phyloP scores from a whole-genome alignment of 92 coral and sea anemone species.

The Chrysogorgia sp. region DNA sequence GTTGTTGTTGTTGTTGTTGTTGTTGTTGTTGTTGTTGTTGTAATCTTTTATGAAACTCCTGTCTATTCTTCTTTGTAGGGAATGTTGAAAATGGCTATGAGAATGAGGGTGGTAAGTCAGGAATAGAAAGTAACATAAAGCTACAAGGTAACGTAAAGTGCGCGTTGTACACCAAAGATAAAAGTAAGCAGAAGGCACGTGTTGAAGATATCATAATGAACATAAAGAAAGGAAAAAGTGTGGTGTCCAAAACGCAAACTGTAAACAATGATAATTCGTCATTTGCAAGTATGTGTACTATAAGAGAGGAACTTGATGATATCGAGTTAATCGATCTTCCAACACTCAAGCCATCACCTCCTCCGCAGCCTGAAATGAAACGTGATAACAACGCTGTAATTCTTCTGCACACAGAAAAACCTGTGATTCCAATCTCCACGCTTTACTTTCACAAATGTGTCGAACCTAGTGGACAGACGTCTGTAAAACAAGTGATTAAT shows the following conservation, averaged over 20 bases:
- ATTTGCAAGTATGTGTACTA: slow-evolving; percentile 41
- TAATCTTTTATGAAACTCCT: background rate
- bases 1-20: too few species aligned
- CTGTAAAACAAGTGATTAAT: slow-evolving; percentile 27
- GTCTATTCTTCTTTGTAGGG: background rate
- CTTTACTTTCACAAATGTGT: background rate
- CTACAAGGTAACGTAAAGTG: background rate
- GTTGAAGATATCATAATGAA: slow-evolving; percentile 40
- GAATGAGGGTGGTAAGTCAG: background rate
- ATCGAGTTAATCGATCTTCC: slow-evolving; percentile 2
- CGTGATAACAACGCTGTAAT: background rate
- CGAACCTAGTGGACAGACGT: background rate
- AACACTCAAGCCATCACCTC: background rate
- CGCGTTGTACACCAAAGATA: slow-evolving; percentile 13
- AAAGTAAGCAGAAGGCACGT: slow-evolving; percentile 17
- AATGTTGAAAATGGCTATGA: background rate
- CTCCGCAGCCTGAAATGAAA: background rate
- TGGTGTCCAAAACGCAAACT: background rate
- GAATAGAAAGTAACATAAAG: background rate
- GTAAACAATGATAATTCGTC: slow-evolving; percentile 6
- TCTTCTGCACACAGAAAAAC: background rate
- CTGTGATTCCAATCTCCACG: background rate
- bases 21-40: background rate
- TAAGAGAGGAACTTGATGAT: slow-evolving; percentile 33
- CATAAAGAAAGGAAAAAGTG: slow-evolving; percentile 25